Evolutionary conservation across 2,888 invertebrate genomes (phyloP).

Genomic region (Acrocera orbiculus): DNA sequence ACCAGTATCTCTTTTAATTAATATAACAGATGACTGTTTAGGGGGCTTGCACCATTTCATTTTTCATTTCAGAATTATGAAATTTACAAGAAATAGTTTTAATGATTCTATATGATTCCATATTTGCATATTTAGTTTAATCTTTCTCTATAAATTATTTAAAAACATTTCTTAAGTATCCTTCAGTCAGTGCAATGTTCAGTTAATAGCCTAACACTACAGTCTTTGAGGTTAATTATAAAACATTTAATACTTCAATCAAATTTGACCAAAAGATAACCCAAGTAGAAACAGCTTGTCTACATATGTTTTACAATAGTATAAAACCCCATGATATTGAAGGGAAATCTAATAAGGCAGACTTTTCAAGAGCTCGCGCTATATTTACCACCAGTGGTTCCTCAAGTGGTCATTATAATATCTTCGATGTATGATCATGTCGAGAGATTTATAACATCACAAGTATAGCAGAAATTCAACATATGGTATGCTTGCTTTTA

Average conservation of each 20-base stretch:
- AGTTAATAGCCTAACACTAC: no score
- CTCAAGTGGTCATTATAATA: constrained; percentile 7
- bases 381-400: constrained; percentile 3
- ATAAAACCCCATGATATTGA: constrained; percentile 1
- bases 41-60: no score
- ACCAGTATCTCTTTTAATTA: no score
- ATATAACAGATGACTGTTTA: no score
- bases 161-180: no score
- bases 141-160: no score
- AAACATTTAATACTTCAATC: constrained; percentile 6
- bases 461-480: background rate
- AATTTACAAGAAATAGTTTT: no score
- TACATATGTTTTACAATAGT: constrained; percentile 3
- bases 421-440: constrained; percentile 6
- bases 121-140: no score
- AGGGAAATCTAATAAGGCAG: background rate
- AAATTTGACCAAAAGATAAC: constrained; percentile 3
- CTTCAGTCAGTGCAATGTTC: no score
- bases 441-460: constrained; percentile 3
- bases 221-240: no score
- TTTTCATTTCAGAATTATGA: no score
- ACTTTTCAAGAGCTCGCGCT: constrained; percentile 2
- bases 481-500: background rate
- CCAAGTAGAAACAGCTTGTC: background rate
- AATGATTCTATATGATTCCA: no score